phyloP scores from a whole-genome alignment of 2,797 vertebrate genomes.

The Channallabes apus region DNA sequence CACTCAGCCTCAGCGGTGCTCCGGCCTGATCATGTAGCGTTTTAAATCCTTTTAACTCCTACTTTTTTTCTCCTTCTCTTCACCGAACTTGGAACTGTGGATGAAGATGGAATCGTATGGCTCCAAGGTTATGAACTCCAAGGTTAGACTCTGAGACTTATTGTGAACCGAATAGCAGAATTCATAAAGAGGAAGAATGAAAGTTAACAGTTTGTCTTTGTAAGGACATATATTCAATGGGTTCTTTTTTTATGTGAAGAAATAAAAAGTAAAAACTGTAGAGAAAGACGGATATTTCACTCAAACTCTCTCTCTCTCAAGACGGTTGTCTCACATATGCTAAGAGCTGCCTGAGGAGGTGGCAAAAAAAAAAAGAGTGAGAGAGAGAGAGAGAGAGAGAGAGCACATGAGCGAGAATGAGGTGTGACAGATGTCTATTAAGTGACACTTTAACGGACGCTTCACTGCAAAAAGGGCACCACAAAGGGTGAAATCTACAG shows the following conservation, averaged over 20 bases:
- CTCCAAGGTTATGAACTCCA: neutral
- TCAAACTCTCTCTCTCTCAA: slow-evolving; percentile 65
- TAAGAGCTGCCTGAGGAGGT: slow-evolving; percentile 62
- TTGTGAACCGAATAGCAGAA: neutral
- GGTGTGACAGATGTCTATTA: slow-evolving; percentile 63
- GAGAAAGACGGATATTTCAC: slow-evolving; percentile 15
- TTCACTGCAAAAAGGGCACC: slow-evolving; percentile 28
- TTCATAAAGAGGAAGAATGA: neutral
- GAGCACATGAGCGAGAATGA: slow-evolving; percentile 57
- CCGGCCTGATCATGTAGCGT: neutral
- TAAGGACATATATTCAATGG: slow-evolving; percentile 1
- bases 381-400: slow-evolving; percentile 24
- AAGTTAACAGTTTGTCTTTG: neutral
- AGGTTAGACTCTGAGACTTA: neutral
- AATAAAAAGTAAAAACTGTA: slow-evolving; percentile 16
- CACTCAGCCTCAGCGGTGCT: slow-evolving; percentile 17
- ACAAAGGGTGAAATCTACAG: slow-evolving; percentile 24
- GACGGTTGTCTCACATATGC: slow-evolving; percentile 64
- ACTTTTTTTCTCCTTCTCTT: neutral
- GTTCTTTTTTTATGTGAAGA: slow-evolving; percentile 11
- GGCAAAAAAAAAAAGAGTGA: neutral
- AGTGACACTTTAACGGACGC: slow-evolving; percentile 49
- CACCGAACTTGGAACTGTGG: neutral
- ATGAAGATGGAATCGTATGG: neutral
- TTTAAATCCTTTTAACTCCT: neutral